Evolutionary conservation across 1,140 invertebrate species (phyloP), one percentile per base, ranked within the genome.

Genomic region (Drosophila bipectinata): DNA sequence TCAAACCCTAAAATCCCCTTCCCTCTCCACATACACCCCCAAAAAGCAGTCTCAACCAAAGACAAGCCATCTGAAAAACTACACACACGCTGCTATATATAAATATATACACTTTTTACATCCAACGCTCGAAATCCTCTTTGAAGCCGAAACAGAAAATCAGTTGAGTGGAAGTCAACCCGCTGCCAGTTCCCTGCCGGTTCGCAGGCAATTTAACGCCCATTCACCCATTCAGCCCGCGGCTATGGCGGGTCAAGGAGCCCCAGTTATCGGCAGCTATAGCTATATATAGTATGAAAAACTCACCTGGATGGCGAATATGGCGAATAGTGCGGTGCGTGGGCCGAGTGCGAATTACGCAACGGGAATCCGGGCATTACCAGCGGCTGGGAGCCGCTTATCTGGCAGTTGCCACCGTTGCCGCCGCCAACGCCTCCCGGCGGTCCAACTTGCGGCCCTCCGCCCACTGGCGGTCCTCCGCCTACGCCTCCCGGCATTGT

Each of bases 291-390:
- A 28, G 26, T 28, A 28, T 28, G 32, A 8, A 18, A 18, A n/a
- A 30, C 69, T 87, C 85, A 92, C 90, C 97, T 95, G 72, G 97
- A 97, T 87, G 96, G 96, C 72, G 96, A 97, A 93, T 96, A 97
- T 75, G 95, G 94, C 77, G 96, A 95, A 93, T 97, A 96, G 83
- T 96, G 94, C 51, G 95, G 95, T 77, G 95, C 94, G 54, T 94
- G 94, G 71, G 95, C 94, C 61, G 94, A 94, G 83, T 94, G 94
- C 82, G 94, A 94, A 89, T 95, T 93, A 76, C 95, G 93, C 74
- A 96, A 93, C 5, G 96, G 96, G 92, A 96, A 96, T 76, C 95
- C 95, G 41, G 96, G 95, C 94, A 97, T 96, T 48, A 96, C 95
- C 81, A 96, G 93, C 14, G 96, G 95, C 90, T 93, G 94, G 90